These are phyloP conservation scores for Prosapia bicincta DNA, from an alignment of 2,888 invertebrate genomes.

Conservation along the genomic window DNA sequence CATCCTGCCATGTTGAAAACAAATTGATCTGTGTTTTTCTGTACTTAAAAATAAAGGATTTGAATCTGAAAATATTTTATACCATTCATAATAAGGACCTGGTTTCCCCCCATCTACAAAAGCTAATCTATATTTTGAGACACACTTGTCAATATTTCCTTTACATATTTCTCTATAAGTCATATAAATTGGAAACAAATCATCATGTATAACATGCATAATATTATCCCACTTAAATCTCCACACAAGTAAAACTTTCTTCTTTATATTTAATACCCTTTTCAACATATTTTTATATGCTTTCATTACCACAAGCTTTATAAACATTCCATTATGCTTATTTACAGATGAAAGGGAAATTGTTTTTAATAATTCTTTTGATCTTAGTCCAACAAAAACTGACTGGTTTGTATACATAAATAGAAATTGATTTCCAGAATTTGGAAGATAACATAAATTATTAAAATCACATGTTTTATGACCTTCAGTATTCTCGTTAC, in stretches of 20 bases:
- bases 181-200: constrained; percentile 48
- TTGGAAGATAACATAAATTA: constrained; percentile 47
- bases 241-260: constrained; percentile 42
- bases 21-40: constrained; percentile 40
- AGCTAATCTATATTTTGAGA: constrained; percentile 39
- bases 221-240: constrained; percentile 52
- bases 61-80: constrained; percentile 43
- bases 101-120: constrained; percentile 43
- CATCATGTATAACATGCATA: constrained; percentile 54
- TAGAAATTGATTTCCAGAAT: constrained; percentile 43
- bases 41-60: constrained; percentile 38
- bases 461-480: constrained; percentile 44
- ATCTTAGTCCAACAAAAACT: constrained; percentile 41
- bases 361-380: constrained; percentile 41
- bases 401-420: constrained; percentile 44
- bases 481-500: constrained; percentile 24
- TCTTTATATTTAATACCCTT: constrained; percentile 14
- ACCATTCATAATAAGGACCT: constrained; percentile 43
- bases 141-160: constrained; percentile 36
- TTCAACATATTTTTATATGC: constrained; percentile 9
- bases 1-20: constrained; percentile 45
- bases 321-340: constrained; percentile 45
- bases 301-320: constrained; percentile 41
- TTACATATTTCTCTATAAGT: constrained; percentile 43
- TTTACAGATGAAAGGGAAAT: constrained; percentile 46